Evolutionary conservation across 2,113 vertebrate species (phyloP).

Genomic region (Tapirus terrestris): DNA sequence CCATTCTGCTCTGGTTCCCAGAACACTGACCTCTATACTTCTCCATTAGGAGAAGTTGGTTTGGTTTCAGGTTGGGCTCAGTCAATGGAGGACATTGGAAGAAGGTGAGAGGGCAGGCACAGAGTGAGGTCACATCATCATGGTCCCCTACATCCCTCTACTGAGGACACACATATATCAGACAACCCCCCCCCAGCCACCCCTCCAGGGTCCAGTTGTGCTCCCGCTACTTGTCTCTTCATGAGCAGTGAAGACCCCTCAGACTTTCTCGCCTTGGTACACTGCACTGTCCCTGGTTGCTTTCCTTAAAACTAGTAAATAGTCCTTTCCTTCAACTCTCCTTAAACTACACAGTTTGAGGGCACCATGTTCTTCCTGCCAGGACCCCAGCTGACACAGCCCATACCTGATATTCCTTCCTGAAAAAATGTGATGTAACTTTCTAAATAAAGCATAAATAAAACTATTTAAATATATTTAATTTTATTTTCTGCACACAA

Average conservation of each 20-base stretch:
- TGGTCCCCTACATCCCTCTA: neutral
- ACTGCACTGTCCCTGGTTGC: neutral
- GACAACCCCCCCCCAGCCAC: no score
- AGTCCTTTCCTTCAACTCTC: neutral
- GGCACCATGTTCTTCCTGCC: neutral
- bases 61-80: neutral
- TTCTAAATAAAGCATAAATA: neutral
- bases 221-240: neutral
- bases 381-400: neutral
- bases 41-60: neutral
- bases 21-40: neutral
- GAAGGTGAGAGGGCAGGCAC: neutral
- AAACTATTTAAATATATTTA: neutral
- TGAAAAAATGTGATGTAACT: neutral
- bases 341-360: neutral
- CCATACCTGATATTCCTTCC: neutral
- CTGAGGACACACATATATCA: neutral
- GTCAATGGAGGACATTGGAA: neutral
- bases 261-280: fast-evolving
- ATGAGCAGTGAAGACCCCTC: neutral
- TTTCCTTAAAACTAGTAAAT: neutral
- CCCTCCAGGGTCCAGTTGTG: neutral
- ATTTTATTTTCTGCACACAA: neutral
- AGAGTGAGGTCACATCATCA: neutral
- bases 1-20: neutral